Evolutionary conservation across 2,113 vertebrate genomes (phyloP).

Genomic region (Stegostoma tigrinum): DNA sequence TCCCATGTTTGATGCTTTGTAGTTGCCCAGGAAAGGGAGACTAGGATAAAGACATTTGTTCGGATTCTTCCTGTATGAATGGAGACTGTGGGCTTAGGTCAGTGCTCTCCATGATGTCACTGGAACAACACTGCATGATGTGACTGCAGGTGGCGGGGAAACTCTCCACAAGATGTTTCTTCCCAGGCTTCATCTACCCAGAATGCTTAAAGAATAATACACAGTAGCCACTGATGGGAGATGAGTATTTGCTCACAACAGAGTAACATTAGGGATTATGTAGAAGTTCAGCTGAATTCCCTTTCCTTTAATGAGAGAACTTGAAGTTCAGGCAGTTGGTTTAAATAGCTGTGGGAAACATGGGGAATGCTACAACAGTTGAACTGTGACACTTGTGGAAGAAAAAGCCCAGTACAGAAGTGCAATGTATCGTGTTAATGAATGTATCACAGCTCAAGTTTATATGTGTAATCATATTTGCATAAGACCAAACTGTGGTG

Average conservation of each 20-base stretch:
- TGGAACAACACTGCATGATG: neutral
- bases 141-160: conserved; percentile 27
- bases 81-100: conserved; percentile 1
- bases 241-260: neutral
- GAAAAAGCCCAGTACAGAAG: too few relatives aligned
- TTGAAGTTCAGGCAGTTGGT: neutral
- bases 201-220: conserved; percentile 20
- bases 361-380: neutral
- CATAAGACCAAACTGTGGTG: neutral
- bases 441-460: neutral
- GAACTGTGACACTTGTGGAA: neutral
- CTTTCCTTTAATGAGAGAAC: neutral
- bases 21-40: conserved; percentile 16
- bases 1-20: neutral
- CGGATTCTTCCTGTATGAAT: conserved; percentile 11
- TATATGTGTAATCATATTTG: neutral
- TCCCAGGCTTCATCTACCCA: neutral
- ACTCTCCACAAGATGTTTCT: neutral
- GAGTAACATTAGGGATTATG: neutral
- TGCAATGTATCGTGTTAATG: neutral
- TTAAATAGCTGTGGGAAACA: neutral
- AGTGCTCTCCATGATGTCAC: conserved; percentile 25
- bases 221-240: neutral
- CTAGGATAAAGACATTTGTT: neutral
- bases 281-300: neutral